Evolutionary conservation across 2,888 invertebrate genomes (phyloP), one percentile per base, ranked within the genome.

Genomic region (Plebejus argus): DNA sequence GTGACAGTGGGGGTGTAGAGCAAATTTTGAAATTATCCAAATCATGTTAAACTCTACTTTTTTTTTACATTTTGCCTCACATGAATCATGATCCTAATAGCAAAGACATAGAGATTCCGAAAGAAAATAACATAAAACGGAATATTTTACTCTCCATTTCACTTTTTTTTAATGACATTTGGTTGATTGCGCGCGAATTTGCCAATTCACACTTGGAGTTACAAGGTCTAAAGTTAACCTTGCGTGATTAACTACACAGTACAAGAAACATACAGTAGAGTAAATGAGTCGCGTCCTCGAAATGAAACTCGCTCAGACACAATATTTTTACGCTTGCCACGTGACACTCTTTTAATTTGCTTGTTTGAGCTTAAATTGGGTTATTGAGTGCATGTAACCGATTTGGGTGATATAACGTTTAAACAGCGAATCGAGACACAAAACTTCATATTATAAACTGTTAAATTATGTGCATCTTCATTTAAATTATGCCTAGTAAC

Each of bases 141-240:
- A 53, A n/a, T 20, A 58, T 58, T 58, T 20, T 20, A 58, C 20
- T 8, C 2, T 20, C 8, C 3, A 20, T n/a, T 58, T 45, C 8
- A 8, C 7, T 12, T 53, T 23, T 66, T 66, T 28, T 66, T 15
- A 28, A 23, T 66, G 28, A 66, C 61, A 61, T 45, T 61, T 20
- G 33, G 66, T 28, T 33, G 66, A 66, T 66, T 66, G 28, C 66
- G 28, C 33, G 28, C 15, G 28, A 18, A 33, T 66, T 33, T 33
- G 66, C 66, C 66, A 28, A 66, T 66, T 28, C 66, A 7, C 66
- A 66, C 28, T 66, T 28, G 61, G 61, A 58, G 58, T 61, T 20
- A 15, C 28, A 66, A 66, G 28, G 66, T 33, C 66, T 33, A 33
- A 28, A 28, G 66, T 33, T 66, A 61, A 61, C 61, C 66, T 66